Evolutionary conservation across 2,113 vertebrate species (phyloP), one percentile per base, ranked within the genome.

Genomic region (Mesembrinibis cayennensis): DNA sequence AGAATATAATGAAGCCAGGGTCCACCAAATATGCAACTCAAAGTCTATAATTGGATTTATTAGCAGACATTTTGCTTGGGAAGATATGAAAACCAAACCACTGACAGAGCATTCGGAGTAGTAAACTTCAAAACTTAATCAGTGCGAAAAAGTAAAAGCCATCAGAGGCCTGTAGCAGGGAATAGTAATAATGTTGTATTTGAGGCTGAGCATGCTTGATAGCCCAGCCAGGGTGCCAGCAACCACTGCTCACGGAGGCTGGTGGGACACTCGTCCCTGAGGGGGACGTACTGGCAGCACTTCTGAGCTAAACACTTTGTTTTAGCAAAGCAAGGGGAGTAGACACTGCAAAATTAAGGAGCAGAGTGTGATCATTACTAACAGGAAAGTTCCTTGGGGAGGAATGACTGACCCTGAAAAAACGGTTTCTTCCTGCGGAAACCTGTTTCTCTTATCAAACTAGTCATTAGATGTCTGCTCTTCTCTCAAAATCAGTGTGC

Each of bases 61-160:
- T 72, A 69, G 36, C 17, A 15, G 45, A 44, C 9, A 47, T 55
- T 87, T 87, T 95, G 7, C 45, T 82, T 32, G 58, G 50, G 40
- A 78, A 93, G 42, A 26, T 74, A 49, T 3, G 53, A 69, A 89
- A 76, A 74, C 26, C 21, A 58, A 44, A 56, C 55, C 29, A 25
- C 22, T 34, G 36, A 87, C 0, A 0, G 36, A 38, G 32, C 6
- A 4, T 22, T 9, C 1, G 0, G n/a, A 62, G 9, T 22, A 59
- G 38, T 5, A 45, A 59, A 71, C 52, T 59, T 76, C 42, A 82
- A 59, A 52, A 67, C 30, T 55, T 49, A 61, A 65, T 50, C 52
- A 19, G 34, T 16, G 22, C 36, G 71, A 83, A 89, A 91, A 69
- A 36, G 18, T 19, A n/a, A 82, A 71, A 80, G 17, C 22, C 27